phyloP scores from a whole-genome alignment of 2,888 invertebrate genomes.

The Osedax fenrisi region DNA sequence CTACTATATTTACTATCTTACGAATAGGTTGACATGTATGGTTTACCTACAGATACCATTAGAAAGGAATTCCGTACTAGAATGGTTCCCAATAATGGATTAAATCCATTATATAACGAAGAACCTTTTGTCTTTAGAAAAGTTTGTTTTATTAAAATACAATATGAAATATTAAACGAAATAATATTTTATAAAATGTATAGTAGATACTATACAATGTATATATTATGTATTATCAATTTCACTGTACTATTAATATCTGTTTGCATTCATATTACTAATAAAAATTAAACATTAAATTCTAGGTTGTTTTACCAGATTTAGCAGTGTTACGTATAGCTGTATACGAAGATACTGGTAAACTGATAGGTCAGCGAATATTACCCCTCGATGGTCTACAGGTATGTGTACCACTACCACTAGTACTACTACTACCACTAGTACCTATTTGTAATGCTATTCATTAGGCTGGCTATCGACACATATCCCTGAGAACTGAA shows the following conservation, averaged over 20 bases:
- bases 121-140: slow-evolving; percentile 94
- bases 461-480: slow-evolving; percentile 75
- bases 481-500: slow-evolving; percentile 90
- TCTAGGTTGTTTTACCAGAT: slow-evolving; percentile 90
- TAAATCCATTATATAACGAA: slow-evolving; percentile 97
- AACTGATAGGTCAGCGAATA: slow-evolving; percentile 87
- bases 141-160: slow-evolving; percentile 51
- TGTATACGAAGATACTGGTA: slow-evolving; percentile 94
- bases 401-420: no score
- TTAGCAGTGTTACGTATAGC: slow-evolving; percentile 90
- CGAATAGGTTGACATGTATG: slow-evolving; percentile 78
- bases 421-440: no score
- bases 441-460: no score
- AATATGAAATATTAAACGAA: background rate
- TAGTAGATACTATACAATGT: background rate
- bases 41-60: slow-evolving; percentile 92
- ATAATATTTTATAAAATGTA: background rate
- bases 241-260: no score
- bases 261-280: no score
- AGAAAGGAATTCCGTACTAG: slow-evolving; percentile 89
- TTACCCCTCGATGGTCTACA: slow-evolving; percentile 92
- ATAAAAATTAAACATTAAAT: no score
- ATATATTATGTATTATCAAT: no score
- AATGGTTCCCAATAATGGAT: slow-evolving; percentile 88
- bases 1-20: no score